These are phyloP conservation scores for Nothura maculosa DNA, from an alignment of 2,797 vertebrate species.

Conservation along the genomic window DNA sequence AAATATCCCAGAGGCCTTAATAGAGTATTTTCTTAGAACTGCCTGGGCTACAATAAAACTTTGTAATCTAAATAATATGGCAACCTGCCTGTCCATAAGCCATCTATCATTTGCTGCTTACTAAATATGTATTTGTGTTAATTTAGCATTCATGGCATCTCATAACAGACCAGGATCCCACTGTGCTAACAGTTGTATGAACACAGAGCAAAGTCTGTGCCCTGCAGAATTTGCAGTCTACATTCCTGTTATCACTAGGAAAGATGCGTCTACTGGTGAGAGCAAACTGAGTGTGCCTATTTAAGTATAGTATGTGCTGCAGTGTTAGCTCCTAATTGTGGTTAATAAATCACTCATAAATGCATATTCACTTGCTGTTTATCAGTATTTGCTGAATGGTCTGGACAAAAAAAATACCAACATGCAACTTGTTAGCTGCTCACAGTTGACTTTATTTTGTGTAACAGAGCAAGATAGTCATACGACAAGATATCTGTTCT, in stretches of 20 bases:
- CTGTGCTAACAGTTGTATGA: slow-evolving; percentile 38
- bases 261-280: slow-evolving; percentile 30
- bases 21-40: slow-evolving; percentile 29
- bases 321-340: not conserved
- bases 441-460: slow-evolving; percentile 40
- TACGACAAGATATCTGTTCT: slow-evolving; percentile 8
- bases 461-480: slow-evolving; percentile 53
- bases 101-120: slow-evolving; percentile 44
- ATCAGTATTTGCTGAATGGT: slow-evolving; percentile 33
- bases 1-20: slow-evolving; percentile 2
- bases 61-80: slow-evolving; percentile 36
- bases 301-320: slow-evolving; percentile 3
- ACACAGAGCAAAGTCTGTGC: slow-evolving; percentile 14
- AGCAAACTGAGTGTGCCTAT: slow-evolving; percentile 29
- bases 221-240: slow-evolving; percentile 43
- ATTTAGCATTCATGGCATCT: slow-evolving; percentile 52
- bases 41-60: slow-evolving; percentile 2
- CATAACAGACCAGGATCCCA: slow-evolving; percentile 32
- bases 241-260: slow-evolving; percentile 18
- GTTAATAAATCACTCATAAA: slow-evolving; percentile 31
- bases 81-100: slow-evolving; percentile 40
- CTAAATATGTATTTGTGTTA: slow-evolving; percentile 62
- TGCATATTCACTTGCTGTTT: slow-evolving; percentile 19
- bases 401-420: slow-evolving; percentile 37
- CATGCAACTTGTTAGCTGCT: slow-evolving; percentile 23